phyloP scores from a whole-genome alignment of 2,888 invertebrate species.

The Agrochola lota region DNA sequence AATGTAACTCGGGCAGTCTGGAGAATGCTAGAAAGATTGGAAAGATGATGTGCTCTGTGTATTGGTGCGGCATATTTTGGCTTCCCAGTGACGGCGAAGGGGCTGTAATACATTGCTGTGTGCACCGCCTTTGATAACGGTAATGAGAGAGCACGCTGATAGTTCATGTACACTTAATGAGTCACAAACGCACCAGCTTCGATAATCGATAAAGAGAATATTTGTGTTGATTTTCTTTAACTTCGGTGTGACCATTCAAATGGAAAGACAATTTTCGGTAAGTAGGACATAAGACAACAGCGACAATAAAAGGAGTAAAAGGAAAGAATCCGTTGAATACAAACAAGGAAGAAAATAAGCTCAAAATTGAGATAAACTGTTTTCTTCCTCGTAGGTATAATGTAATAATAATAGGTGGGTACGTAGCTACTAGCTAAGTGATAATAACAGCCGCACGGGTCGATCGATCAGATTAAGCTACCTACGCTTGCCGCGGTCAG shows the following conservation, averaged over 20 bases:
- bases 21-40: neutral
- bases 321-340: too few relatives aligned
- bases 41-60: neutral
- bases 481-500: too few relatives aligned
- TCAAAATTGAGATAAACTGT: too few relatives aligned
- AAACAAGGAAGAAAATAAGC: too few relatives aligned
- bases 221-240: neutral
- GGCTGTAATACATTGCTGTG: neutral
- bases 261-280: too few relatives aligned
- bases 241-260: neutral
- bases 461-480: too few relatives aligned
- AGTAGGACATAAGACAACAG: neutral
- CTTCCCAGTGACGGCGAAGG: neutral
- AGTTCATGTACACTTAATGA: constrained; percentile 1
- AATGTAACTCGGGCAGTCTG: neutral
- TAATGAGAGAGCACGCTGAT: constrained; percentile 11
- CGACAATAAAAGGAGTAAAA: too few relatives aligned
- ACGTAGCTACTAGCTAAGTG: too few relatives aligned
- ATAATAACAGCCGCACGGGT: too few relatives aligned
- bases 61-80: too few relatives aligned
- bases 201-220: constrained; percentile 8
- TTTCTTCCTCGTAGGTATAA: too few relatives aligned
- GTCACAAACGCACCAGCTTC: constrained; percentile 12
- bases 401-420: too few relatives aligned
- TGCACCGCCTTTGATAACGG: constrained; percentile 13